Percentiles rank a stretch among this genome's conserved stretches.
These are phyloP conservation scores for Cheirogaleus major DNA, from an alignment of 2,797 vertebrate species.

Conservation along the genomic window DNA sequence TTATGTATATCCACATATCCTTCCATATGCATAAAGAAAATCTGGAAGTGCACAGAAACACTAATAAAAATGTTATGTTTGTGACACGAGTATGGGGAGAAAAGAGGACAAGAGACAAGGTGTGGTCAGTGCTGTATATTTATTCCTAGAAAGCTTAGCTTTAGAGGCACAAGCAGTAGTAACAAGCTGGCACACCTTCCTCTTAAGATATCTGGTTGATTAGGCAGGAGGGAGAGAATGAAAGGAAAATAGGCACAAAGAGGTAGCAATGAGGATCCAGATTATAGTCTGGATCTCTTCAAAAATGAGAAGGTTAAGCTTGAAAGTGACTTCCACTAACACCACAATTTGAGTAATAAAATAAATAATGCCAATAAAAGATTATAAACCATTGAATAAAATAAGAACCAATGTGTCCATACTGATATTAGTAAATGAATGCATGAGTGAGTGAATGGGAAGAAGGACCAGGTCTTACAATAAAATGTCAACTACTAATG, in stretches of 20 bases:
- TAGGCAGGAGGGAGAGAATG: not conserved
- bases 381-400: not conserved
- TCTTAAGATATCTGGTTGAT: not conserved
- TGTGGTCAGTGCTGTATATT: not conserved
- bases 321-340: not conserved
- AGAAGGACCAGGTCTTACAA: not conserved
- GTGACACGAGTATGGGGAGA: not conserved
- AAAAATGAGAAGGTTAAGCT: not conserved
- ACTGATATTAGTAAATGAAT: not conserved
- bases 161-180: not conserved
- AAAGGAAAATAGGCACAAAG: not conserved
- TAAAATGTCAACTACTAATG: not conserved
- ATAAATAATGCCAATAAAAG: not conserved
- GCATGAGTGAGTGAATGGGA: not conserved
- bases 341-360: not conserved
- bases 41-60: not conserved
- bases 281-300: not conserved
- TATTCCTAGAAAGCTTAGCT: not conserved
- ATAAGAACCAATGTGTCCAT: not conserved
- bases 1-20: not conserved
- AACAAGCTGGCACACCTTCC: not conserved
- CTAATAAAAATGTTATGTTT: not conserved
- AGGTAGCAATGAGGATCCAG: not conserved
- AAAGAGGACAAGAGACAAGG: not conserved
- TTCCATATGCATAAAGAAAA: not conserved